A percentile compares a stretch with the other conserved stretches of the same genome.
Conservation (phyloP, 2,113 vertebrate genomes). For the Acanthisitta chloris region DNA sequence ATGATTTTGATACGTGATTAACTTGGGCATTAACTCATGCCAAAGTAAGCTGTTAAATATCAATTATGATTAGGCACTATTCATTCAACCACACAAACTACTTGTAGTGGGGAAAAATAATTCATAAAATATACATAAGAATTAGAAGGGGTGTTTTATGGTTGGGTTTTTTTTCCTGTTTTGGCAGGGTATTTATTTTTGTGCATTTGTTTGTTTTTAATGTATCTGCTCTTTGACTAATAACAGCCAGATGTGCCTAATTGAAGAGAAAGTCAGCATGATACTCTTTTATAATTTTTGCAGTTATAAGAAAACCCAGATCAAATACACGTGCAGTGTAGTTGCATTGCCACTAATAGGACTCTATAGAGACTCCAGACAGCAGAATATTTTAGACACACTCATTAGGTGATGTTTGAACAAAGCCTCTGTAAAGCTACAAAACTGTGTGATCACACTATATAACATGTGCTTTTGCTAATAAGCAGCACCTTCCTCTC, state of each 20-base stretch:
- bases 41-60: not conserved
- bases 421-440: not conserved
- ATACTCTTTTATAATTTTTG: not conserved
- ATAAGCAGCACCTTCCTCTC: not conserved
- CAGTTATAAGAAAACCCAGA: not conserved
- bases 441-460: not conserved
- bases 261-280: not conserved
- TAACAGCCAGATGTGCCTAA: not conserved
- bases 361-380: not conserved
- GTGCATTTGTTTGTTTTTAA: not conserved
- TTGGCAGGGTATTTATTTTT: too few relatives aligned
- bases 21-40: not conserved
- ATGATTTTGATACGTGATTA: rapidly evolving
- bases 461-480: not conserved
- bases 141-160: not conserved
- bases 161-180: not conserved
- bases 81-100: not conserved
- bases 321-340: not conserved
- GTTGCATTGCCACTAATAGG: not conserved
- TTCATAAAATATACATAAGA: not conserved
- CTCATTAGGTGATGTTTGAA: not conserved
- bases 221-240: not conserved
- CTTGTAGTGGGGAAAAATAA: not conserved
- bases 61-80: not conserved
- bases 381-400: not conserved